phyloP scores from a whole-genome alignment of 2,113 vertebrate species.

The Catharus bicknelli region DNA sequence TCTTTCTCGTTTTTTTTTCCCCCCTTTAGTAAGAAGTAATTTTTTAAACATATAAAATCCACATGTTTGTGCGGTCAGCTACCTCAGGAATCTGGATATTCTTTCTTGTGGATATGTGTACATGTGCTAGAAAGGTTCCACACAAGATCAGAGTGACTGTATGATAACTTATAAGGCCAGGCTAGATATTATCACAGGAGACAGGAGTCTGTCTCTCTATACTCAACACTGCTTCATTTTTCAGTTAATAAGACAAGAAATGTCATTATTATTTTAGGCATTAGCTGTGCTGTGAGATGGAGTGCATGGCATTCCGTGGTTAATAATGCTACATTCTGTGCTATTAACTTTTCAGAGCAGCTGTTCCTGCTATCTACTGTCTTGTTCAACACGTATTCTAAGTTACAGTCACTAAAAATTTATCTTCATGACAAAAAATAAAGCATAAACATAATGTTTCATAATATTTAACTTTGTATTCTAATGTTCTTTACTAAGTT shows the following conservation, averaged over 20 bases:
- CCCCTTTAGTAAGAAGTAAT: constrained; percentile 30
- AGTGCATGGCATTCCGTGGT: constrained; percentile 54
- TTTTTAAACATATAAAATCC: constrained; percentile 54
- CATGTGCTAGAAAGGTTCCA: constrained; percentile 35
- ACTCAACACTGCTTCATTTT: constrained; percentile 67
- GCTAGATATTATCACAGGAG: constrained; percentile 69
- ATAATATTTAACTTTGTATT: not conserved
- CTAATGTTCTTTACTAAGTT: not conserved
- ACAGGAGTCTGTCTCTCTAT: constrained; percentile 45
- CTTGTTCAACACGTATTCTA: constrained; percentile 2
- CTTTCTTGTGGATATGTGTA: constrained; percentile 44
- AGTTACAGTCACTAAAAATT: constrained; percentile 15
- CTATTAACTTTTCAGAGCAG: constrained; percentile 65
- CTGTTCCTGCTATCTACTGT: constrained; percentile 41
- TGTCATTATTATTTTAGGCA: constrained; percentile 73
- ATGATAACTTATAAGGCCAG: constrained; percentile 40
- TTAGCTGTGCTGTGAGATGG: constrained; percentile 60
- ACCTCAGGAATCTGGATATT: constrained; percentile 1
- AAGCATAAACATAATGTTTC: not conserved
- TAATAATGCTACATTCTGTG: constrained; percentile 66
- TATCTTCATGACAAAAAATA: not conserved
- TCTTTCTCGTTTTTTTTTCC: not conserved
- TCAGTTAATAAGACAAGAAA: constrained; percentile 72
- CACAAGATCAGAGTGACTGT: constrained; percentile 56
- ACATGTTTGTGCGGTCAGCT: constrained; percentile 50